Evolutionary conservation across 35 echinoderm and acorn worm genomes (phyloP).

Genomic region (Apostichopus japonicus): DNA sequence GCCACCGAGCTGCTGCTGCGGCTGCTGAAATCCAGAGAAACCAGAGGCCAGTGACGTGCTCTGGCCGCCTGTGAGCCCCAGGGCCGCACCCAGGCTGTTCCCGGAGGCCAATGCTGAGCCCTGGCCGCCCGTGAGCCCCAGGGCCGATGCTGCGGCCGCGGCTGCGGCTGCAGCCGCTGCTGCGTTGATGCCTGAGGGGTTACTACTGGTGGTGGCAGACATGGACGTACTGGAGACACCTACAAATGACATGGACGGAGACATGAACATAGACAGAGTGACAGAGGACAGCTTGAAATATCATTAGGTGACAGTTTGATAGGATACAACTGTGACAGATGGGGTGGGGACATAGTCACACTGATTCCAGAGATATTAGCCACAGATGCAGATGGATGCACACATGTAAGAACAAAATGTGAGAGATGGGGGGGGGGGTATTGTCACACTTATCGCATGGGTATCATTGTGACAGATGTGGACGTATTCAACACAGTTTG

Average conservation of each 20-base stretch:
- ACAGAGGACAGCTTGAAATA: conserved; percentile 30
- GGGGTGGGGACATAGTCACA: neutral
- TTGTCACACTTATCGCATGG: too few relatives aligned
- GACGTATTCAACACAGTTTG: too few relatives aligned
- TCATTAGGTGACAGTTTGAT: neutral
- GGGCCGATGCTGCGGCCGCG: conserved; percentile 7
- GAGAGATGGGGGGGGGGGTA: too few relatives aligned
- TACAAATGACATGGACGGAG: conserved; percentile 61
- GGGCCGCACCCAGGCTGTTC: neutral
- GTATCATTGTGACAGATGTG: neutral
- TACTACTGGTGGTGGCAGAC: conserved; percentile 59
- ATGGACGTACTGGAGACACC: conserved; percentile 62
- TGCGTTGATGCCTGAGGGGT: conserved; percentile 28
- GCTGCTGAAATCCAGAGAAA: conserved; percentile 46
- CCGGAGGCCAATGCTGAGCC: conserved; percentile 26
- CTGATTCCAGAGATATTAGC: too few relatives aligned
- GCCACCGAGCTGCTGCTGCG: conserved; percentile 24
- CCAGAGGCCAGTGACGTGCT: conserved; percentile 48
- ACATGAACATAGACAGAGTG: conserved; percentile 47
- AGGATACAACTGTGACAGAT: too few relatives aligned
- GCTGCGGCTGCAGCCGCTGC: neutral
- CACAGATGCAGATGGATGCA: too few relatives aligned
- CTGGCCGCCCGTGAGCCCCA: conserved; percentile 14
- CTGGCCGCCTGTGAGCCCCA: conserved; percentile 14
- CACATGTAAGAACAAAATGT: too few relatives aligned